Evolutionary conservation across 2,888 invertebrate species (phyloP).

Genomic region (Ariolimax columbianus): DNA sequence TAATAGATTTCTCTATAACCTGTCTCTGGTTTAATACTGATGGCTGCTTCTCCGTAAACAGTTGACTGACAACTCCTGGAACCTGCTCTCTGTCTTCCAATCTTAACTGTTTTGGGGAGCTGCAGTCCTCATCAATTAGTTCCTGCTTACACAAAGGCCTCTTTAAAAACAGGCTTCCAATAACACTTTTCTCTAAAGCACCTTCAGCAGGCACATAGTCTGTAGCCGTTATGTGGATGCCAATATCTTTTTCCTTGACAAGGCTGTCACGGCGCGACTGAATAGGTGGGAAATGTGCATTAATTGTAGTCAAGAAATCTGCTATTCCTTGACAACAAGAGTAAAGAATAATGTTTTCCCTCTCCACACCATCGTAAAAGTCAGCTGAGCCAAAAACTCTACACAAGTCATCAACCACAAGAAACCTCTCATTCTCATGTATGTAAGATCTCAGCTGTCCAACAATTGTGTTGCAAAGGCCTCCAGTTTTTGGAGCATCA

Average conservation of each 20-base stretch:
- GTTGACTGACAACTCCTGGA: background rate
- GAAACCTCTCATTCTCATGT: conserved; percentile 36
- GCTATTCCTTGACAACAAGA: conserved; percentile 43
- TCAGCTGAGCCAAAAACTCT: conserved; percentile 29
- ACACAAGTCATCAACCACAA: conserved; percentile 49
- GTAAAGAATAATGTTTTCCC: conserved; percentile 44
- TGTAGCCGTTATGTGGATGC: conserved; percentile 31
- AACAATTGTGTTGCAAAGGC: conserved; percentile 39
- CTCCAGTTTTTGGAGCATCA: conserved; percentile 32
- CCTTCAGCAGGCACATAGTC: conserved; percentile 5
- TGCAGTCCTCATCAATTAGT: conserved; percentile 41
- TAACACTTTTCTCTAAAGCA: background rate
- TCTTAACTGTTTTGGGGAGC: conserved; percentile 29
- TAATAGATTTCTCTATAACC: background rate
- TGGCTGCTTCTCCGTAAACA: background rate
- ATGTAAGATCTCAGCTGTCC: conserved; percentile 43
- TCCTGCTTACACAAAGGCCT: conserved; percentile 42
- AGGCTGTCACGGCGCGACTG: conserved; percentile 28
- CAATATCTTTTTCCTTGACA: conserved; percentile 51
- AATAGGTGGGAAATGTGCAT: conserved; percentile 20
- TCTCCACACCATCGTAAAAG: conserved; percentile 43
- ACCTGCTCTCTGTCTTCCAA: background rate
- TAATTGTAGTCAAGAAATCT: conserved; percentile 36
- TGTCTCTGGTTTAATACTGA: background rate
- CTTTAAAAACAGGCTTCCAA: background rate